A percentile compares a stretch with the other conserved stretches of the same genome.
Conservation (phyloP, 2,113 vertebrate genomes). For the Datnioides undecimradiatus region DNA sequence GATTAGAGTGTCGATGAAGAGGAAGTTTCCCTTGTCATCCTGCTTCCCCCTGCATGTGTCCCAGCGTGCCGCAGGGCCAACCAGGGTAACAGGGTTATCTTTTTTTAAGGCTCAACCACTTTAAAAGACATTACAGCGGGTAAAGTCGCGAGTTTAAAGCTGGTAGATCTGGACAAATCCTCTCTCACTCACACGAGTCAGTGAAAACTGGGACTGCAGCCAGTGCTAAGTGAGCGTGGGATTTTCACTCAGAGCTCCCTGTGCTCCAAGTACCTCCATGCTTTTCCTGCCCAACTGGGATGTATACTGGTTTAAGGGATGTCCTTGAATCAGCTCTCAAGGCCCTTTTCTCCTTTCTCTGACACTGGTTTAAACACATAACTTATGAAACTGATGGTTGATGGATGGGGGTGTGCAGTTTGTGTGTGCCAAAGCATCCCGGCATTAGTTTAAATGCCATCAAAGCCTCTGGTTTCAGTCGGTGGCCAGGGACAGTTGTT, state of each 20-base stretch:
- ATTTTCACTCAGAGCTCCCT: conserved; percentile 52
- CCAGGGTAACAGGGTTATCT: conserved; percentile 48
- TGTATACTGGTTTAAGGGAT: conserved; percentile 11
- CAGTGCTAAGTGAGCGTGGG: conserved; percentile 63
- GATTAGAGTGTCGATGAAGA: conserved; percentile 71
- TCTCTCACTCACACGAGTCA: conserved; percentile 44
- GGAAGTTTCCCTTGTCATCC: conserved; percentile 51
- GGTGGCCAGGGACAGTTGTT: conserved; percentile 67
- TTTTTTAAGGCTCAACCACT: conserved; percentile 52
- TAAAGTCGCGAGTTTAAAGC: conserved; percentile 54
- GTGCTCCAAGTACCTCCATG: conserved; percentile 13
- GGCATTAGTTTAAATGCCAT: conserved; percentile 42
- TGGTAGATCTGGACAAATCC: conserved; percentile 66
- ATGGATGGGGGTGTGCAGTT: not conserved
- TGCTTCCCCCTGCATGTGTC: conserved; percentile 34
- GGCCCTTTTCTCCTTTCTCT: not conserved
- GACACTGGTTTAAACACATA: not conserved
- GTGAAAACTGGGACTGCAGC: conserved; percentile 56
- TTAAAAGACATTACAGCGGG: conserved; percentile 39
- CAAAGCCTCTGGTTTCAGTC: conserved; percentile 51
- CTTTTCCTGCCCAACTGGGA: not conserved
- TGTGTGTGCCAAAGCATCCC: not conserved
- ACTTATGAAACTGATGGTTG: conserved; percentile 23
- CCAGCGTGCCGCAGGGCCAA: conserved; percentile 17
- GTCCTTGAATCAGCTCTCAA: conserved; percentile 9